phyloP scores from a whole-genome alignment of 1,140 invertebrate species.

The Heliconius himera region DNA sequence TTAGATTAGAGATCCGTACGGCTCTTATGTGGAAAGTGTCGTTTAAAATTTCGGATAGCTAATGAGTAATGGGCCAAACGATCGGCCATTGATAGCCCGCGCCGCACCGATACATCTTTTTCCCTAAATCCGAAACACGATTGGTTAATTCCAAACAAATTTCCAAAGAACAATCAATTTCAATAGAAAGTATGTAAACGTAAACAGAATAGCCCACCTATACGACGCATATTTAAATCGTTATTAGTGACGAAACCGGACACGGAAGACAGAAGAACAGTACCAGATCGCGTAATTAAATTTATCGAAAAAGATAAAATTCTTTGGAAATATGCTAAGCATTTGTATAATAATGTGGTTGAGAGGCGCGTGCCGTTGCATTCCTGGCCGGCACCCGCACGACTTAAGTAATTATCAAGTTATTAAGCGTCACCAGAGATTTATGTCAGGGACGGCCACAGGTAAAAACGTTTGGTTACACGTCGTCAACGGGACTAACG shows the following conservation, averaged over 20 bases:
- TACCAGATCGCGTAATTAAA: conserved; percentile 66
- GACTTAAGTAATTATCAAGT: conserved; percentile 64
- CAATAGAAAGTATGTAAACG: conserved; percentile 52
- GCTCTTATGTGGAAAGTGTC: conserved; percentile 61
- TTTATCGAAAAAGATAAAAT: conserved; percentile 63
- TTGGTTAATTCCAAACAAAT: conserved; percentile 46
- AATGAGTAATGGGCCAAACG: conserved; percentile 56
- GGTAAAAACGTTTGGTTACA: conserved; percentile 54
- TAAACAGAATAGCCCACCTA: conserved; percentile 58
- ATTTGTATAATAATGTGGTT: conserved; percentile 70
- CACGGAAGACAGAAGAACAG: conserved; percentile 63
- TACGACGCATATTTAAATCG: conserved; percentile 54
- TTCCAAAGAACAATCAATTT: conserved; percentile 43
- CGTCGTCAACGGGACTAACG: conserved; percentile 43
- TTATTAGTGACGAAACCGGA: conserved; percentile 51
- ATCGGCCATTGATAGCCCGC: conserved; percentile 45
- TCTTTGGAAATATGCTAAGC: conserved; percentile 63
- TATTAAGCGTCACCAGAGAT: conserved; percentile 61
- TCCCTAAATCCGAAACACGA: conserved; percentile 25
- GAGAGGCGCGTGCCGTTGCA: conserved; percentile 62
- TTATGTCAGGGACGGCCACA: conserved; percentile 58
- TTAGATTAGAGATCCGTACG: conserved; percentile 63
- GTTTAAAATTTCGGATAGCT: conserved; percentile 53
- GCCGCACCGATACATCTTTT: conserved; percentile 44
- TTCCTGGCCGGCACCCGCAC: conserved; percentile 51